Evolutionary conservation across 1,140 invertebrate species (phyloP).

Genomic region (Calliopsis andreniformis): DNA sequence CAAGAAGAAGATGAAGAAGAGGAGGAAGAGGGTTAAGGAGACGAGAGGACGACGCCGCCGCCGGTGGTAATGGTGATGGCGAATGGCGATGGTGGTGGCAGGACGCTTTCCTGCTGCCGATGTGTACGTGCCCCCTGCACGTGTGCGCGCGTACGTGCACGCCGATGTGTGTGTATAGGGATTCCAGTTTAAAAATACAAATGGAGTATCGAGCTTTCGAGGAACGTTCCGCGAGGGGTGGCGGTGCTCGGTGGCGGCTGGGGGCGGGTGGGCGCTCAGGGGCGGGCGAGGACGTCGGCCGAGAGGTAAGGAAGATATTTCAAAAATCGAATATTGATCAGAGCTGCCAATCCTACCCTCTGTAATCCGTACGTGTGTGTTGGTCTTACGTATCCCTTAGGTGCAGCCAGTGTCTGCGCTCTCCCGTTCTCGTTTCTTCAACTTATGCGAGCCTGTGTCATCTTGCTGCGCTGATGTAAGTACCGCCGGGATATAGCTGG

Average conservation of each 20-base stretch:
- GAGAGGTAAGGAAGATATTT: conserved; percentile 77
- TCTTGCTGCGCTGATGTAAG: conserved; percentile 18
- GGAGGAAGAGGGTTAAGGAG: conserved; percentile 57
- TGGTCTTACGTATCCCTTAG: conserved; percentile 68
- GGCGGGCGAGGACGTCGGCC: conserved; percentile 53
- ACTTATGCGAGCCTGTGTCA: conserved; percentile 50
- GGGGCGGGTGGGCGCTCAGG: conserved; percentile 40
- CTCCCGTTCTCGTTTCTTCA: conserved; percentile 54
- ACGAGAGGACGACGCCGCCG: conserved; percentile 61
- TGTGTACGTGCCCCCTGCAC: conserved; percentile 20
- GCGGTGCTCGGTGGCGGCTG: conserved; percentile 50
- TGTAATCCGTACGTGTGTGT: conserved; percentile 76
- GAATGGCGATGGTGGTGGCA: conserved; percentile 74
- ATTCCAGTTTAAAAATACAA: conserved; percentile 82
- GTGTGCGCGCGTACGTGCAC: conserved; percentile 43
- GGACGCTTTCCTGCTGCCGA: conserved; percentile 59
- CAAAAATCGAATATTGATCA: conserved; percentile 82
- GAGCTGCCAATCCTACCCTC: conserved; percentile 80
- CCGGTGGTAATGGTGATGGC: conserved; percentile 79
- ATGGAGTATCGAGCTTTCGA: conserved; percentile 81
- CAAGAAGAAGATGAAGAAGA: conserved; percentile 55
- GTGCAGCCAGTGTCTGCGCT: conserved; percentile 62
- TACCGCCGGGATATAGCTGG: neutral
- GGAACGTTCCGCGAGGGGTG: conserved; percentile 68
- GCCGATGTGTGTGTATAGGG: conserved; percentile 70